Base-by-base conservation (phyloP, 1,140 invertebrate species). In the Aphidius ervi region DNA sequence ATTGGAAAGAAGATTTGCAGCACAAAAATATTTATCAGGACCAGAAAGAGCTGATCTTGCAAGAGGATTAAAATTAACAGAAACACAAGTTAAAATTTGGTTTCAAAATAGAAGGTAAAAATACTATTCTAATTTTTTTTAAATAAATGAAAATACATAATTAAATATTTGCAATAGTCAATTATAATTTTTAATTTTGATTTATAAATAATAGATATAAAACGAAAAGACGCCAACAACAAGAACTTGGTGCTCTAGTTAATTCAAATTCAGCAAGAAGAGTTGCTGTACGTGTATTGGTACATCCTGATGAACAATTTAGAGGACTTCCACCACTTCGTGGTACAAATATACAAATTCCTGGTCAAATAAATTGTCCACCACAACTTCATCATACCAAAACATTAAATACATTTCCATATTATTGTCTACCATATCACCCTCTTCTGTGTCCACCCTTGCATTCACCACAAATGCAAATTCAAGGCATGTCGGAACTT, bases 11-110 rank as follows among this genome's bases (percentile, higher is more conserved):
- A 83, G 95, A 65, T 99, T 99, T 79, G 92, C 91, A 60, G 92
- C 94, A 68, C 95, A 98, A 74, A 85, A 95, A 59, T 98, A 98
- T 75, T 82, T 99, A 1, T 97, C 94, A 5, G 95, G 95, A 0
- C 94, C 95, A 0, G 96, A 98, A 80, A 81, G 96, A 67, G 92
- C 95, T 0, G 95, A 98, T 74, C 79, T 98, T 55, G 96, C 96
- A 0, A 87, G 92, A 61, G 89, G 87, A 1, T 76, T 96, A 1
- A 94, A 95, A 70, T 81, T 97, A 2, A 95, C 94, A 0, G 94
- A 97, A 75, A 96, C 94, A 0, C 93, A 96, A 82, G 92, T 90
- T 41, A 88, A 88, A 72, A 82, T 80, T 65, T 79, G 78, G 78
- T 80, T 79, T 67, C 78, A 80, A 59, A 80, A 79, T 68, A 69